Percentiles rank a stretch among this genome's conserved stretches.
Conservation (phyloP, 2,888 invertebrate species). For the Melanostoma mellinum region DNA sequence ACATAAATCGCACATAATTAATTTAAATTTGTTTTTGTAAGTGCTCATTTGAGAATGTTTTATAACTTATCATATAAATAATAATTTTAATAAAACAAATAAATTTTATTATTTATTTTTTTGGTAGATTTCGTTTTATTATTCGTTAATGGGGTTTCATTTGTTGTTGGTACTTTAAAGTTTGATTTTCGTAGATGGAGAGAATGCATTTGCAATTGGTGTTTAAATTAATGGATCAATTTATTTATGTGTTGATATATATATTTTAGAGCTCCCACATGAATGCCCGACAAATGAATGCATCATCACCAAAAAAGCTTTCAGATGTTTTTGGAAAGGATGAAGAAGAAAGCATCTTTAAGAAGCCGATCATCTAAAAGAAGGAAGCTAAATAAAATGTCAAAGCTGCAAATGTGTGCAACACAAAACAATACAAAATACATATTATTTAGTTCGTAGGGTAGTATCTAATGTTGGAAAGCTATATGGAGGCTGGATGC, state of each 20-base stretch:
- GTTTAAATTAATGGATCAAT: constrained; percentile 33
- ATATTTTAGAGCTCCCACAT: constrained; percentile 80
- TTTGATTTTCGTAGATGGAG: constrained; percentile 12
- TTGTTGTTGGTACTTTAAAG: constrained; percentile 3
- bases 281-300: constrained; percentile 81
- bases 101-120: constrained; percentile 35
- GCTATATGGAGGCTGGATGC: not conserved
- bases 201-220: constrained; percentile 21
- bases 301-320: constrained; percentile 77
- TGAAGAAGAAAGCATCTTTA: constrained; percentile 55
- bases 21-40: constrained; percentile 4
- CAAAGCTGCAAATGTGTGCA: constrained; percentile 17
- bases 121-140: constrained; percentile 41
- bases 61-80: not conserved
- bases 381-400: not conserved
- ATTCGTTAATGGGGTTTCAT: constrained; percentile 34
- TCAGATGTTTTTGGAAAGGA: constrained; percentile 52
- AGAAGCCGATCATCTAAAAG: constrained; percentile 59
- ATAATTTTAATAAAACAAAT: constrained; percentile 13
- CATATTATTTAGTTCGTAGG: constrained; percentile 36
- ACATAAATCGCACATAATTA: constrained; percentile 16
- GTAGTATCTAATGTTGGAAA: not conserved
- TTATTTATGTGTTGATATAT: constrained; percentile 47
- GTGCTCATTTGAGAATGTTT: constrained; percentile 13
- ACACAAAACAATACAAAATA: constrained; percentile 14